phyloP scores from a whole-genome alignment of 1,140 invertebrate genomes.

The Papilio polytes region DNA sequence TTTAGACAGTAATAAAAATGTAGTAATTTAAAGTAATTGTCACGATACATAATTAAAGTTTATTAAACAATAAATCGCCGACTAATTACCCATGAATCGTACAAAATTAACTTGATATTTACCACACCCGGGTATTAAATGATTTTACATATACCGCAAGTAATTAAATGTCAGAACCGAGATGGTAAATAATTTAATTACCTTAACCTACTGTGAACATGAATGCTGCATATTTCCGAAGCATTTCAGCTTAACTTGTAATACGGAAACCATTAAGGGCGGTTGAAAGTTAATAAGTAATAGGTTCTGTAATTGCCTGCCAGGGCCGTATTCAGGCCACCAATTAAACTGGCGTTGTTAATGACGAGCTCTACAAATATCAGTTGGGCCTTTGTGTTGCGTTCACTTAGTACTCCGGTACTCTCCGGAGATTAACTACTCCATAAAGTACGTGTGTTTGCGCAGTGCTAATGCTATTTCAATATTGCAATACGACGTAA shows the following conservation, averaged over 20 bases:
- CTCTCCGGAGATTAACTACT: slow-evolving; percentile 23
- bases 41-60: neutral
- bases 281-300: slow-evolving; percentile 76
- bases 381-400: slow-evolving; percentile 36
- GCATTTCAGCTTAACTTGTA: slow-evolving; percentile 59
- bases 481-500: slow-evolving; percentile 27
- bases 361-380: slow-evolving; percentile 39
- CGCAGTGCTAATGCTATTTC: slow-evolving; percentile 22
- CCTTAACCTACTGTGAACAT: slow-evolving; percentile 42
- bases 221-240: slow-evolving; percentile 53
- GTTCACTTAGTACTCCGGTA: slow-evolving; percentile 25
- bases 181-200: slow-evolving; percentile 35
- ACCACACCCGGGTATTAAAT: slow-evolving; percentile 4
- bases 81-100: neutral
- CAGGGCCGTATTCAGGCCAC: slow-evolving; percentile 56
- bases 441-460: slow-evolving; percentile 34
- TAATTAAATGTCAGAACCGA: slow-evolving; percentile 18
- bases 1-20: slow-evolving; percentile 46
- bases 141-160: slow-evolving; percentile 7
- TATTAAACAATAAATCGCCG: neutral
- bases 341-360: slow-evolving; percentile 44
- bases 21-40: neutral
- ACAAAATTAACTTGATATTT: slow-evolving; percentile 15
- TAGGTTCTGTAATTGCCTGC: slow-evolving; percentile 70
- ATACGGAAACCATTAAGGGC: slow-evolving; percentile 72